Evolutionary conservation across 2,888 invertebrate genomes (phyloP).

Genomic region (Epistrophe eligans): DNA sequence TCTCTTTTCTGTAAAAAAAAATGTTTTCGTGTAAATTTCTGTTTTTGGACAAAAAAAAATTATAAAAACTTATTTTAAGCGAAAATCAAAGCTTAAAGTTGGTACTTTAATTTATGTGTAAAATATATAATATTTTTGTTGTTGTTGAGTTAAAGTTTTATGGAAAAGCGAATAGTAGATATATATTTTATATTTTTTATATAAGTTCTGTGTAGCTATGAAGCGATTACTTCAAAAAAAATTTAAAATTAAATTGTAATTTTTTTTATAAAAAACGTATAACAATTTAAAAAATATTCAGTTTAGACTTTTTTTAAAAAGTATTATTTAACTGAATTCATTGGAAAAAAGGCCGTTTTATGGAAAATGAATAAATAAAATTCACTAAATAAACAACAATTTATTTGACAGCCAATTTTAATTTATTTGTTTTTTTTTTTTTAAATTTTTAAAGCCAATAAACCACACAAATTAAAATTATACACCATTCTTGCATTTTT

Average conservation of each 20-base stretch:
- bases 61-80: conserved; percentile 3
- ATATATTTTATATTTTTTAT: neutral
- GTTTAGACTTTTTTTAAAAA: conserved; percentile 50
- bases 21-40: conserved; percentile 64
- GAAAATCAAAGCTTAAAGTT: conserved; percentile 48
- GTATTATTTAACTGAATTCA: conserved; percentile 55
- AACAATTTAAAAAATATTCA: conserved; percentile 50
- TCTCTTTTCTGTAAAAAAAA: conserved; percentile 78
- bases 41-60: neutral
- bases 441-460: conserved; percentile 57
- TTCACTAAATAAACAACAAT: conserved; percentile 57
- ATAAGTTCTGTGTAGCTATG: conserved; percentile 50
- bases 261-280: conserved; percentile 5
- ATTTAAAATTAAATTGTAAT: conserved; percentile 30
- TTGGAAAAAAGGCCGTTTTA: conserved; percentile 28
- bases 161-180: conserved; percentile 22
- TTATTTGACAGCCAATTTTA: conserved; percentile 58
- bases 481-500: conserved; percentile 60
- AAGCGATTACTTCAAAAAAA: conserved; percentile 59
- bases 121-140: conserved; percentile 14
- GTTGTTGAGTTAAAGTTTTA: conserved; percentile 21
- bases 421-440: conserved; percentile 1
- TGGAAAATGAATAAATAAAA: conserved; percentile 45
- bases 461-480: conserved; percentile 64
- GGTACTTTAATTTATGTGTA: neutral